Conservation (phyloP, 2,797 vertebrate species). For the Ispidina picta region DNA sequence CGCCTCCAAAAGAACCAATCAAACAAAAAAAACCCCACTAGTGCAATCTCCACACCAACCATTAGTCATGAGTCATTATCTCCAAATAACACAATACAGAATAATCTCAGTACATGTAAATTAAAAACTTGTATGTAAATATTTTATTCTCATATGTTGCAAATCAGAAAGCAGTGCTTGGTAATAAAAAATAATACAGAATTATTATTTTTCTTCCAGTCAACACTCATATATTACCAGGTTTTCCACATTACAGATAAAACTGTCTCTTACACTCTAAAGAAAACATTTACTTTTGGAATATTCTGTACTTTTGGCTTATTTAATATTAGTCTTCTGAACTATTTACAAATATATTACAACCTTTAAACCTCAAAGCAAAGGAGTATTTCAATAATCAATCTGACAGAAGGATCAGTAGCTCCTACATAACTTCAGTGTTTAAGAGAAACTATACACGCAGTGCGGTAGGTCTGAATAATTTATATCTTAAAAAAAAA, state of each 20-base stretch:
- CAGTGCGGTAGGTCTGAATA: slow-evolving; percentile 77
- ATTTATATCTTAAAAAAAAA: slow-evolving; percentile 73
- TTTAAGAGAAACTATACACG: slow-evolving; percentile 77
- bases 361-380: slow-evolving; percentile 70
- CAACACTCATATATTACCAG: slow-evolving; percentile 65
- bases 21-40: neutral
- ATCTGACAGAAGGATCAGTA: slow-evolving; percentile 72
- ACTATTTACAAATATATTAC: slow-evolving; percentile 84
- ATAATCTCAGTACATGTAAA: slow-evolving; percentile 27
- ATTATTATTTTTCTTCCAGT: slow-evolving; percentile 73
- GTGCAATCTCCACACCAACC: neutral
- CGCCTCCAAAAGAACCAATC: neutral
- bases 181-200: slow-evolving; percentile 82
- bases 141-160: slow-evolving; percentile 79
- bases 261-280: slow-evolving; percentile 39
- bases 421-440: slow-evolving; percentile 79
- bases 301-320: slow-evolving; percentile 54
- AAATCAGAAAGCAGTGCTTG: slow-evolving; percentile 78
- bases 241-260: slow-evolving; percentile 49
- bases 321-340: slow-evolving; percentile 71
- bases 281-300: slow-evolving; percentile 14
- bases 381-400: slow-evolving; percentile 60
- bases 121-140: slow-evolving; percentile 78
- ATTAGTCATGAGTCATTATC: neutral
- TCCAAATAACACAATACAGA: neutral